Evolutionary conservation across 2,113 vertebrate species (phyloP).

Genomic region (Chamaea fasciata): DNA sequence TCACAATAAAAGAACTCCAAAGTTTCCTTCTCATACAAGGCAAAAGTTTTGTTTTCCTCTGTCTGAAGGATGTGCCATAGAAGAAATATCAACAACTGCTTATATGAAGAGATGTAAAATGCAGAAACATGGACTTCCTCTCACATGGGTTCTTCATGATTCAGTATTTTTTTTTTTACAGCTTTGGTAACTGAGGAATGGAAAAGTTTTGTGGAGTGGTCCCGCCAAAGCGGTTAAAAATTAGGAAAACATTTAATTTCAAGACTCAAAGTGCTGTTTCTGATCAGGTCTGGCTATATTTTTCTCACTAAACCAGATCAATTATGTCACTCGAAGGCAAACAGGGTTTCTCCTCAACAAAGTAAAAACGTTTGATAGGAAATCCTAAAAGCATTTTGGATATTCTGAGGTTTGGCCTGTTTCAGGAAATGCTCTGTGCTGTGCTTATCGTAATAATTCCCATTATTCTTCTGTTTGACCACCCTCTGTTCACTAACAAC

Average conservation of each 20-base stretch:
- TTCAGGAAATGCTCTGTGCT: background rate
- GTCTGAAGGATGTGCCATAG: background rate
- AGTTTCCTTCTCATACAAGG: background rate
- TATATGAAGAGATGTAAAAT: background rate
- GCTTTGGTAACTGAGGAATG: background rate
- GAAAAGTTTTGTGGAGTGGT: background rate
- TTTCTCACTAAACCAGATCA: background rate
- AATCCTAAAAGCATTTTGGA: background rate
- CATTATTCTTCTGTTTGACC: background rate
- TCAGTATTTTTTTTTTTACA: background rate
- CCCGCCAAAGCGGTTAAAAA: background rate
- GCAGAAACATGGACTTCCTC: background rate
- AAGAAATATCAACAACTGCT: background rate
- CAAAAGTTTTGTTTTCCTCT: background rate
- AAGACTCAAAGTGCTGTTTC: background rate
- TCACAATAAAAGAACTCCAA: background rate
- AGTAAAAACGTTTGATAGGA: background rate
- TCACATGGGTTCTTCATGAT: background rate
- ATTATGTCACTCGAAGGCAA: background rate
- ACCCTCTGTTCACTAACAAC: background rate
- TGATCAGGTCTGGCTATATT: background rate
- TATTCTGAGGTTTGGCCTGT: background rate
- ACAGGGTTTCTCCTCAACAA: background rate
- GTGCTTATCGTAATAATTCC: rapidly evolving
- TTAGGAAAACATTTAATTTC: background rate